Conservation (phyloP, 2,888 invertebrate genomes). For the Callinectes sapidus region DNA sequence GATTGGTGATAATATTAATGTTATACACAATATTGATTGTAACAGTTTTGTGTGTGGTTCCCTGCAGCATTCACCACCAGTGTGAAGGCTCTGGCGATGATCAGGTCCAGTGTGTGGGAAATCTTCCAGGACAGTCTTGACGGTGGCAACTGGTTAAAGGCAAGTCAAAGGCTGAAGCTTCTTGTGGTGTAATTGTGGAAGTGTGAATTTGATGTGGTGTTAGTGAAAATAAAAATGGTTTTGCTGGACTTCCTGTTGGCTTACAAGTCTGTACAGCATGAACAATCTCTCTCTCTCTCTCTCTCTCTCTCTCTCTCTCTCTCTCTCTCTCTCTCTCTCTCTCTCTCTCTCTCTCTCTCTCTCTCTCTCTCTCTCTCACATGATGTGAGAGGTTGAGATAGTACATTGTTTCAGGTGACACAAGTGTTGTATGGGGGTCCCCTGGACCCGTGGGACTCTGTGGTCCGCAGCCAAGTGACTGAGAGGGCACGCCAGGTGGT, state of each 20-base stretch:
- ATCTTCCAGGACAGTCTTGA: constrained; percentile 55
- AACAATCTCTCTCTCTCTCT: background rate
- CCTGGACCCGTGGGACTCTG: constrained; percentile 58
- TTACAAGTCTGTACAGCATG: background rate
- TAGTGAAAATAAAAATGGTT: background rate
- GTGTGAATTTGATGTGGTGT: background rate
- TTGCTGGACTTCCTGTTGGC: background rate
- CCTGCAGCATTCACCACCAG: constrained; percentile 60
- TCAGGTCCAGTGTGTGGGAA: constrained; percentile 64
- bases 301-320: background rate
- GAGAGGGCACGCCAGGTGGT: constrained; percentile 61
- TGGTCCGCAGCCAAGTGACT: constrained; percentile 59
- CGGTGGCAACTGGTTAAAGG: constrained; percentile 45
- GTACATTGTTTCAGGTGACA: constrained; percentile 40
- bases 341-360: background rate
- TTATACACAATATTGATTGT: background rate
- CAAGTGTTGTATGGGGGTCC: constrained; percentile 45
- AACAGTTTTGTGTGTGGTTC: background rate
- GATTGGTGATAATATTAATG: too few relatives aligned
- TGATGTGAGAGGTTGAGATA: background rate
- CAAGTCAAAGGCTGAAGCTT: background rate
- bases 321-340: background rate
- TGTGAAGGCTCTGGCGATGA: constrained; percentile 61
- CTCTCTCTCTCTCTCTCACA: background rate
- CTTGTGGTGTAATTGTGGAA: background rate